phyloP scores from a whole-genome alignment of 2,888 invertebrate species.

The Lamellibrachia columna region DNA sequence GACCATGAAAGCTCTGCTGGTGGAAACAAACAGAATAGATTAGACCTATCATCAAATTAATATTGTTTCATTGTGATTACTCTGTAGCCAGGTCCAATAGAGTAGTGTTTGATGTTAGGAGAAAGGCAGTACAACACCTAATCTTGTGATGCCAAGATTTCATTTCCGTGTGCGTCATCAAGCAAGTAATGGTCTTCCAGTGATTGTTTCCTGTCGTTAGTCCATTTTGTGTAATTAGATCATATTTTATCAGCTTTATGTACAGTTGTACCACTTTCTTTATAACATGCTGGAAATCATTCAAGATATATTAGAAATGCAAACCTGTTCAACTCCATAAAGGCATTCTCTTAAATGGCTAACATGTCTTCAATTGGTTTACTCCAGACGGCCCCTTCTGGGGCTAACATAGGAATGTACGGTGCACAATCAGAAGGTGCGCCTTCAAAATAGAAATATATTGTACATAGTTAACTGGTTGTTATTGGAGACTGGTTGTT shows the following conservation, averaged over 20 bases:
- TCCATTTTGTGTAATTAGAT: neutral
- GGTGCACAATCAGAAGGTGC: too few relatives aligned
- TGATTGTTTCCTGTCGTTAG: neutral
- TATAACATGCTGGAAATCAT: neutral
- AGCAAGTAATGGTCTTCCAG: neutral
- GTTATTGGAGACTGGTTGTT: too few relatives aligned
- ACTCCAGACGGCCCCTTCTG: too few relatives aligned
- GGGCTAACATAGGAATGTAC: too few relatives aligned
- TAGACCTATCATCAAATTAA: neutral
- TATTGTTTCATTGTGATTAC: constrained; percentile 9
- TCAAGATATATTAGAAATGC: neutral
- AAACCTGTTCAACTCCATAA: too few relatives aligned
- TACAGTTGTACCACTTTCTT: neutral
- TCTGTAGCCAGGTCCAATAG: neutral
- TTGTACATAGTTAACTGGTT: too few relatives aligned
- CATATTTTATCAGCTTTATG: neutral
- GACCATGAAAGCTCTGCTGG: neutral
- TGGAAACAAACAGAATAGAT: neutral
- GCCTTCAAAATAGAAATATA: too few relatives aligned
- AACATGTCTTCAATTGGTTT: too few relatives aligned
- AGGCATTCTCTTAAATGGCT: too few relatives aligned
- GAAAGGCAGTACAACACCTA: neutral
- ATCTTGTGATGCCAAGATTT: neutral
- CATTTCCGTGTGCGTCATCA: neutral
- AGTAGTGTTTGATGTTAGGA: neutral